Evolutionary conservation across 2,113 vertebrate species (phyloP), one percentile per base, ranked within the genome.

Genomic region (Ariopsis seemanni): DNA sequence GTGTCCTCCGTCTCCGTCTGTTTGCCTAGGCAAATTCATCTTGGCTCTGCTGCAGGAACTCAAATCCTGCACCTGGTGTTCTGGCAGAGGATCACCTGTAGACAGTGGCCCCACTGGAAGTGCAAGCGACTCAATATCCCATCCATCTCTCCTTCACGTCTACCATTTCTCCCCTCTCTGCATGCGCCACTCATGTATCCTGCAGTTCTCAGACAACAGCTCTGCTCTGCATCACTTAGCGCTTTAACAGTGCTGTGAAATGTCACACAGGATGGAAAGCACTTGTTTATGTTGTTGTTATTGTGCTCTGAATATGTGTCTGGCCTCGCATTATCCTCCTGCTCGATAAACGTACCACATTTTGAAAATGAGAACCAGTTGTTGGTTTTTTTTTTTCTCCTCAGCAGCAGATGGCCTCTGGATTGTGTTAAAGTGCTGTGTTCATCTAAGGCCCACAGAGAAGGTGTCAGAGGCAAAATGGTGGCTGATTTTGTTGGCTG

Each of bases 31-130:
- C 65, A 86, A 86, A 89, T 85, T 82, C 83, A 42, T 77, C 17
- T 78, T 77, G 55, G 53, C 34, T 86, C 53, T 25, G 58, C 15
- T 58, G 60, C 87, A 84, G 60, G 22, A 77, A 53, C 72, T 65
- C 74, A 67, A 53, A 71, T 89, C 60, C 69, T 65, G 77, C 89
- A 88, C 89, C 89, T 90, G 87, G 79, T 63, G 75, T 72, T 85
- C 82, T 90, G 89, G 89, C 89, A 90, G 63, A 79, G 63, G 63
- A 86, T n/a, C 85, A 88, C 85, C 89, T 86, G 85, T 77, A 90
- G 85, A 84, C 82, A 86, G 85, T 52, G 55, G 50, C 77, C 77
- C 87, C 30, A 75, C 85, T 25, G 81, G 65, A 87, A 87, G 89
- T 90, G 89, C 77, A 80, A 90, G 89, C 74, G 60, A 62, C 86